These are phyloP conservation scores for Sphyrna mokarran DNA, from an alignment of 2,113 vertebrate species.

Conservation along the genomic window DNA sequence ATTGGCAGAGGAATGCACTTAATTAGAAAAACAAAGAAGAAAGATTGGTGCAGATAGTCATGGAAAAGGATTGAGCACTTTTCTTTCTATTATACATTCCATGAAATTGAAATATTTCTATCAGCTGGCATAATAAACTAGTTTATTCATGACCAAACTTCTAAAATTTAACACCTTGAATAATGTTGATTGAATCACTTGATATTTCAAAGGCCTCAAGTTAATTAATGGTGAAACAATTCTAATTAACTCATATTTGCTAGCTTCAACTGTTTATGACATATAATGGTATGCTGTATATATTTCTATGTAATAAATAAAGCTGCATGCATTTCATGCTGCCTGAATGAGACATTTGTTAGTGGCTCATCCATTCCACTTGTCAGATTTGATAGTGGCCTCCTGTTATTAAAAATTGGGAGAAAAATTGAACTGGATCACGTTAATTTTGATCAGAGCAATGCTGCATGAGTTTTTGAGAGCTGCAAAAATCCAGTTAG, in stretches of 20 bases:
- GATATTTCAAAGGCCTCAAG: background rate
- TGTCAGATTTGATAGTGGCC: conserved; percentile 25
- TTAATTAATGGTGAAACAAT: background rate
- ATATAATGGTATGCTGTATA: background rate
- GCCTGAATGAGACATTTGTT: background rate
- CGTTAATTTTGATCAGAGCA: conserved; percentile 82
- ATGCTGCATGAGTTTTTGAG: conserved; percentile 75
- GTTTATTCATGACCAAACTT: background rate
- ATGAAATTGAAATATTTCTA: background rate
- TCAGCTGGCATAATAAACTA: background rate
- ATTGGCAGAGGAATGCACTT: background rate
- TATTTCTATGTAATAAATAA: background rate
- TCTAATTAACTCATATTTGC: background rate
- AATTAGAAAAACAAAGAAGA: background rate
- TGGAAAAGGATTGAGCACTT: background rate
- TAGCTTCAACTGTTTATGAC: background rate
- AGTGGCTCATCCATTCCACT: conserved; percentile 1
- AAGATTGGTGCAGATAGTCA: background rate
- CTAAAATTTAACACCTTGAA: background rate
- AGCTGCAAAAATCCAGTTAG: conserved; percentile 99
- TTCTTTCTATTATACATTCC: background rate
- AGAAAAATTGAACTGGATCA: conserved; percentile 55
- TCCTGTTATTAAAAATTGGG: conserved; percentile 30
- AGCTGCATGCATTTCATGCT: background rate
- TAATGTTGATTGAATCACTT: background rate